Percentiles rank a stretch among this genome's conserved stretches.
phyloP scores from a whole-genome alignment of 2,113 vertebrate genomes.

The Aptenodytes patagonicus region DNA sequence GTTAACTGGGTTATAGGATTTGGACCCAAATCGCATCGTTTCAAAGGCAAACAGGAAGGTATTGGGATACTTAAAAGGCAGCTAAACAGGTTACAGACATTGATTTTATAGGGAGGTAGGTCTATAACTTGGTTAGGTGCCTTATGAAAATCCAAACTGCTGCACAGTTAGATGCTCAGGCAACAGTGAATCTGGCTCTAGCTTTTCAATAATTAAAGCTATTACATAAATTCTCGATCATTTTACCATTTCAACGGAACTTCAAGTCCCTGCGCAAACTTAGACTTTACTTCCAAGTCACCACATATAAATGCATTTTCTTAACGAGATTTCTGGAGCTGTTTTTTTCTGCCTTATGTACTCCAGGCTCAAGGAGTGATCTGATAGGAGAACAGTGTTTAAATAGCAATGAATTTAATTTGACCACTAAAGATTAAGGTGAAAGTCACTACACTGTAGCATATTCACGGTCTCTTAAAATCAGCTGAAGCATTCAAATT shows the following conservation, averaged over 20 bases:
- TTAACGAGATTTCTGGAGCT: not conserved
- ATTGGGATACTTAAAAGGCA: not conserved
- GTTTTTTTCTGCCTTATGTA: not conserved
- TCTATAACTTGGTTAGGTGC: not conserved
- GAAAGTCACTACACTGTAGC: constrained; percentile 28
- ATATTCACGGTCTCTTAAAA: constrained; percentile 54
- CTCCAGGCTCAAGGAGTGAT: not conserved
- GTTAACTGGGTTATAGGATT: not conserved
- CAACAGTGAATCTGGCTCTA: not conserved
- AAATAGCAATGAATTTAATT: constrained; percentile 11
- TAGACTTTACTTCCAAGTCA: not conserved
- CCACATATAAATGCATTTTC: not conserved
- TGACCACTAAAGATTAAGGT: constrained; percentile 38
- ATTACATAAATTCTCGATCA: not conserved
- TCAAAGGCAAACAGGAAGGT: not conserved
- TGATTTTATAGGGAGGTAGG: not conserved
- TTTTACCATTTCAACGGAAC: not conserved
- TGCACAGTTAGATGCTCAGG: not conserved
- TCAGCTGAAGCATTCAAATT: constrained; percentile 61
- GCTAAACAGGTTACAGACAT: not conserved
- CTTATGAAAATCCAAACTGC: not conserved
- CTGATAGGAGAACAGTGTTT: not conserved
- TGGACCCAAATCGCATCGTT: not conserved
- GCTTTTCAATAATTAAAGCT: not conserved
- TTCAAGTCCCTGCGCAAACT: not conserved